Conservation (phyloP, 2,797 vertebrate species). For the Euthynnus affinis region DNA sequence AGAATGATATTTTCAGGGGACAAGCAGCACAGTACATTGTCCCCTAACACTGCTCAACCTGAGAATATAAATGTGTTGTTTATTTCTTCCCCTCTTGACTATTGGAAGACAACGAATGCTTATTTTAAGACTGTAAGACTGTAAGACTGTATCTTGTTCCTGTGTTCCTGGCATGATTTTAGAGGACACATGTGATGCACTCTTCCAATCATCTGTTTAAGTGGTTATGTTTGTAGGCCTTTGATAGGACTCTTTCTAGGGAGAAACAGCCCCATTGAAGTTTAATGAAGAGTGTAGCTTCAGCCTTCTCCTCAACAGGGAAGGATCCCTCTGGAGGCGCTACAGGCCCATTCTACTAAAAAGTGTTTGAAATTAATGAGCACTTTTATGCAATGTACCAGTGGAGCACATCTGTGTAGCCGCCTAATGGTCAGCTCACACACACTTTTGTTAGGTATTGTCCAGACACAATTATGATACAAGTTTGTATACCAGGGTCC, state of each 20-base stretch:
- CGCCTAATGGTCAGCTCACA: slow-evolving; percentile 8
- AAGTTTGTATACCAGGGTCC: not conserved
- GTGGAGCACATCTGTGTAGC: slow-evolving; percentile 10
- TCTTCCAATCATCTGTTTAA: slow-evolving; percentile 18
- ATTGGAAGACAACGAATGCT: not conserved
- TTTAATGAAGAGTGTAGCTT: slow-evolving; percentile 30
- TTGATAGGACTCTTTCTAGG: slow-evolving; percentile 19
- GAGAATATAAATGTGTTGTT: slow-evolving; percentile 9
- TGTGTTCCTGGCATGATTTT: slow-evolving; percentile 16
- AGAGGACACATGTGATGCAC: slow-evolving; percentile 14
- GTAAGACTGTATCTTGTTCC: slow-evolving; percentile 1
- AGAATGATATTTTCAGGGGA: slow-evolving; percentile 27
- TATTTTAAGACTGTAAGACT: too few species aligned
- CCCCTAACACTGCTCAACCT: not conserved
- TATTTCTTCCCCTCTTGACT: not conserved
- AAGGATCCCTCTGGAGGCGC: slow-evolving; percentile 12
- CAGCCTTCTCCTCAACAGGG: slow-evolving; percentile 11
- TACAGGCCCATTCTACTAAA: slow-evolving; percentile 8
- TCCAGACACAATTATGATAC: not conserved
- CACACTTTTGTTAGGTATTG: too few species aligned
- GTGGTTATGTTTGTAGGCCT: slow-evolving; percentile 21
- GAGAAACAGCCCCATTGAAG: slow-evolving; percentile 12
- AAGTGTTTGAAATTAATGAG: slow-evolving; percentile 38
- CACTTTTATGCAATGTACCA: slow-evolving; percentile 7
- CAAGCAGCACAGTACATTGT: slow-evolving; percentile 10